Conservation (phyloP, 2,888 invertebrate species). For the Xestia c-nigrum region DNA sequence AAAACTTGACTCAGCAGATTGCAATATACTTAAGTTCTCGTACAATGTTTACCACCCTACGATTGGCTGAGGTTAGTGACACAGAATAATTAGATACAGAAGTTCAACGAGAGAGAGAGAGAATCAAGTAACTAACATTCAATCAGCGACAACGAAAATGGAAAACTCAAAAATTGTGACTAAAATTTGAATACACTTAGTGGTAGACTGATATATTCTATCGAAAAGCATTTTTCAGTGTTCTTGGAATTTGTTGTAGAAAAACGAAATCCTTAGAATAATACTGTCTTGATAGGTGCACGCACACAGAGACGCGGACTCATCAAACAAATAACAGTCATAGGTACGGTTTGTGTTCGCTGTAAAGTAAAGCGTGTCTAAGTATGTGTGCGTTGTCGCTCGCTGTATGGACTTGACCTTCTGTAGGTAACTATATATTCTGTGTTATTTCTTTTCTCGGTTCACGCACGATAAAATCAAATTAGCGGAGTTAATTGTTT, state of each 20-base stretch:
- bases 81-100: conserved; percentile 24
- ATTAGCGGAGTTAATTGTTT: conserved; percentile 66
- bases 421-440: conserved; percentile 22
- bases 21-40: conserved; percentile 54
- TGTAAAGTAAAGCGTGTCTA: background rate
- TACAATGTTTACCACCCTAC: conserved; percentile 39
- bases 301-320: background rate
- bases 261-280: background rate
- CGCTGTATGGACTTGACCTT: background rate
- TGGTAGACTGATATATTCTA: background rate
- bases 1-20: conserved; percentile 38
- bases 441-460: conserved; percentile 41
- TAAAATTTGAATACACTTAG: background rate
- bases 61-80: conserved; percentile 27
- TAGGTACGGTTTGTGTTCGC: background rate
- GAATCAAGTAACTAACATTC: background rate
- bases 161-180: background rate
- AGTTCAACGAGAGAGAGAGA: background rate
- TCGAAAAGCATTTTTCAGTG: background rate
- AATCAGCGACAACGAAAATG: background rate
- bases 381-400: background rate
- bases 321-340: background rate
- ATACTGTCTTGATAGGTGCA: background rate
- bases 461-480: conserved; percentile 62
- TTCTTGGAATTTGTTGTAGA: background rate